phyloP scores from a whole-genome alignment of 2,888 invertebrate genomes.

The Oxycera nigricornis region DNA sequence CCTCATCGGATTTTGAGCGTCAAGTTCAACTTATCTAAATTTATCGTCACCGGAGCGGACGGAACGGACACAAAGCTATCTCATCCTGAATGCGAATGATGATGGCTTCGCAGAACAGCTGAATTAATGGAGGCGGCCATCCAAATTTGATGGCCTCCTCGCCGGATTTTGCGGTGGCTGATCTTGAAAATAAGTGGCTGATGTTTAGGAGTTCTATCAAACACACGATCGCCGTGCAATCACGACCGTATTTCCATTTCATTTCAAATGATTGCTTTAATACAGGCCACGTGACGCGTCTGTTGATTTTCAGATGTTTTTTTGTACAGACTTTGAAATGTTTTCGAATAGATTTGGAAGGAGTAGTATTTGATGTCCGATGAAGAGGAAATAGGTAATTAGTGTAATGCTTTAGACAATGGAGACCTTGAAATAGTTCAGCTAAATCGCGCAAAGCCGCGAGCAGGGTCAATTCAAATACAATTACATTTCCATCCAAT shows the following conservation, averaged over 20 bases:
- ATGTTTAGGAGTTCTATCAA: not conserved
- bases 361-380: too few species aligned
- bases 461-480: too few species aligned
- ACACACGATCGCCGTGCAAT: not conserved
- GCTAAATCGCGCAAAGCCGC: too few species aligned
- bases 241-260: not conserved
- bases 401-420: too few species aligned
- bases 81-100: too few species aligned
- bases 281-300: not conserved
- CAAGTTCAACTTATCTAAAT: constrained; percentile 37
- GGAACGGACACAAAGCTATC: not conserved
- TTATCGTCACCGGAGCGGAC: constrained; percentile 15
- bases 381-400: too few species aligned
- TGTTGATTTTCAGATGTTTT: not conserved
- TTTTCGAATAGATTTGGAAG: not conserved
- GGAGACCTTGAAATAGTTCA: too few species aligned
- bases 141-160: not conserved
- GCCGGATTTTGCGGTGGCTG: not conserved
- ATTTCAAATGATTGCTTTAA: not conserved
- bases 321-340: not conserved
- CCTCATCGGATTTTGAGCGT: not conserved
- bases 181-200: not conserved
- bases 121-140: not conserved
- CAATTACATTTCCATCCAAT: too few species aligned
- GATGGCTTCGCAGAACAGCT: not conserved